Base-by-base conservation (phyloP, 2,797 vertebrate species). In the Macroramphosus scolopax region DNA sequence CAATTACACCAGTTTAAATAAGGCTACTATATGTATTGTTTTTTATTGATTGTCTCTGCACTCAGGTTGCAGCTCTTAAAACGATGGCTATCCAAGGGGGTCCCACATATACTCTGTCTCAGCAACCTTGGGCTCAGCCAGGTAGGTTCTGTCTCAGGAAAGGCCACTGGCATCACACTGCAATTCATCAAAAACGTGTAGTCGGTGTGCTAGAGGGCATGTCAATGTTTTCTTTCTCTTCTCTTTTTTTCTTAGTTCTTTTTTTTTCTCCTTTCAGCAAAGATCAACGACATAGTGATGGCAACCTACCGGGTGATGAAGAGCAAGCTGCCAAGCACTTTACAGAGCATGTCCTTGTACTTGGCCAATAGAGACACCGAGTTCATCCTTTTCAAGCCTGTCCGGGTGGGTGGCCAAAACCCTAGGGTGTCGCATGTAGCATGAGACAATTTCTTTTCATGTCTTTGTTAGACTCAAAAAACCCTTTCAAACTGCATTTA, bases 301-400 rank as follows among this genome's bases (percentile, higher is more conserved):
- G 87, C 90, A 71, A 92, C 93, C 41, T 98, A 97, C 47, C 93
- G 93, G 52, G 92, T 91, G 61, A 91, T 99, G 87, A 99, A 98
- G 89, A 92, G 85, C 68, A 96, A 96, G 84, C 88, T 99, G 71
- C 96, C 96, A 0, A 72, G 76, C 70, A 98, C 93, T 0, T 83
- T 97, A 78, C 92, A 94, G 80, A 98, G 96, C 86, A 94, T 99
- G 95, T 94, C 95, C 0, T 82, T 99, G 60, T 99, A 99, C 81
- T 83, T 99, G 44, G 93, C 95, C 82, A 99, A 98, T 77, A 96
- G 91, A 88, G 97, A 99, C 44, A 99, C 97, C 0, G 97, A 99
- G 82, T 93, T 96, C 88, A 97, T 99, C 82, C 88, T 99, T 73
- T 98, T 99, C 85, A 99, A 98, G 73, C 97, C 97, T 17, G 94